Evolutionary conservation across 2,113 vertebrate genomes (phyloP), one percentile per base, ranked within the genome.

Genomic region (Oreocharis arfaki): DNA sequence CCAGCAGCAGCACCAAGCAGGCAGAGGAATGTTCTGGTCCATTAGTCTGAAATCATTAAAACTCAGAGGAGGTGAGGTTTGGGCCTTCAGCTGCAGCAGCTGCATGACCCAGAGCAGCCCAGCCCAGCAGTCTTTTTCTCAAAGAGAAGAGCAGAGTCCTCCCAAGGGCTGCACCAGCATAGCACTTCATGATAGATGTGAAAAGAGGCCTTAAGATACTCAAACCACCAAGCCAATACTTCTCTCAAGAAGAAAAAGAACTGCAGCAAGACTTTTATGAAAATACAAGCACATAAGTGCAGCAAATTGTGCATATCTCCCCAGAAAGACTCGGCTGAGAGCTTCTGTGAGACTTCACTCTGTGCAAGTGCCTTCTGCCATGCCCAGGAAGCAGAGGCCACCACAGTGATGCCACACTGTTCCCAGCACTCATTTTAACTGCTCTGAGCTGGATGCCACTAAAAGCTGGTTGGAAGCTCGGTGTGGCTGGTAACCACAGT

Each of bases 151-250:
- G 24, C 73, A 89, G 53, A 63, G 18, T 3, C 21, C 28, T 27
- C 59, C 59, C 53, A 23, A 35, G 49, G 42, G 67, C 87, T 79
- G 65, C 76, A 76, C 39, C 56, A 57, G 21, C 42, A 50, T 27
- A 67, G 47, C 61, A 35, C 21, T 0, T 47, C 65, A 26, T 1
- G 2, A 26, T 0, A 41, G 32, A 27, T 10, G 9, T 11, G 46
- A 65, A 37, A 52, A 73, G 28, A 80, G 13, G 32, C 50, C 16
- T 73, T 44, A 53, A 53, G 41, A 68, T 53, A 65, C 11, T 27
- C 3, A 1, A 75, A 64, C 24, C 49, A 76, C 1, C 22, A 44
- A 79, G n/a, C 27, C 86, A 74, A 56, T 3, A 16, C 6, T 39
- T 18, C 14, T 11, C 39, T 68, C 39, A n/a, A 68, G 44, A 55